Conservation (phyloP, 1,140 invertebrate species). For the Episyrphus balteatus region DNA sequence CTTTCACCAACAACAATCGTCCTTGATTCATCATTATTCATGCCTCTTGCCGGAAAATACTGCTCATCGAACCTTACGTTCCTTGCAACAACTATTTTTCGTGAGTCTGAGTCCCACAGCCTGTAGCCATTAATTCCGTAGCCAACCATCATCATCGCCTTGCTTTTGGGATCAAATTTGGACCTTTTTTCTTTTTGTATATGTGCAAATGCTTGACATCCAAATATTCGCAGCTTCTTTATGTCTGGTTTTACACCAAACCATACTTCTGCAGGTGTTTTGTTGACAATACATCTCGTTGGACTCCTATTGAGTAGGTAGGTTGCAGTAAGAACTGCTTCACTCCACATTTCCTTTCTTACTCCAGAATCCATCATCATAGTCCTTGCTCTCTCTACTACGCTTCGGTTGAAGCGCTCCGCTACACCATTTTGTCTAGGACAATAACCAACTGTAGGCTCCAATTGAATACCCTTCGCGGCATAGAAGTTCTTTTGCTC, state of each 20-base stretch:
- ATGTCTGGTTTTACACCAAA: slow-evolving; percentile 17
- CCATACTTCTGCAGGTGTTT: slow-evolving; percentile 25
- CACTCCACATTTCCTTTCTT: slow-evolving; percentile 30
- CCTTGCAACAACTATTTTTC: neutral
- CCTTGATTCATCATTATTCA: neutral
- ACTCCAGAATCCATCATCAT: slow-evolving; percentile 28
- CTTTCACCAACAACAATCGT: neutral
- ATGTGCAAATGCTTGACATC: slow-evolving; percentile 9
- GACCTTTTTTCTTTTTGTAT: neutral
- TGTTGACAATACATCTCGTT: slow-evolving; percentile 15
- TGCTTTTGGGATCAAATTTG: slow-evolving; percentile 3
- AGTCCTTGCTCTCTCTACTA: slow-evolving; percentile 30
- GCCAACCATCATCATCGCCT: slow-evolving; percentile 9
- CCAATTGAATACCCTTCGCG: slow-evolving; percentile 17
- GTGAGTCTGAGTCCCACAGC: slow-evolving; percentile 9
- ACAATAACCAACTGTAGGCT: slow-evolving; percentile 13
- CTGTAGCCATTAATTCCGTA: slow-evolving; percentile 17
- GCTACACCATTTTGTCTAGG: slow-evolving; percentile 34
- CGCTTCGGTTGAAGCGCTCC: slow-evolving; percentile 35
- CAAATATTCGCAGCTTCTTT: slow-evolving; percentile 17
- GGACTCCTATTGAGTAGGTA: slow-evolving; percentile 37
- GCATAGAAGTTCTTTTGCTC: slow-evolving; percentile 11
- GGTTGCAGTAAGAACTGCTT: slow-evolving; percentile 33
- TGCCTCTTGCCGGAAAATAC: neutral
- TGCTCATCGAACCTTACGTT: slow-evolving; percentile 7